Evolutionary conservation across 2,113 vertebrate species (phyloP).

Genomic region (Labeo rohita): DNA sequence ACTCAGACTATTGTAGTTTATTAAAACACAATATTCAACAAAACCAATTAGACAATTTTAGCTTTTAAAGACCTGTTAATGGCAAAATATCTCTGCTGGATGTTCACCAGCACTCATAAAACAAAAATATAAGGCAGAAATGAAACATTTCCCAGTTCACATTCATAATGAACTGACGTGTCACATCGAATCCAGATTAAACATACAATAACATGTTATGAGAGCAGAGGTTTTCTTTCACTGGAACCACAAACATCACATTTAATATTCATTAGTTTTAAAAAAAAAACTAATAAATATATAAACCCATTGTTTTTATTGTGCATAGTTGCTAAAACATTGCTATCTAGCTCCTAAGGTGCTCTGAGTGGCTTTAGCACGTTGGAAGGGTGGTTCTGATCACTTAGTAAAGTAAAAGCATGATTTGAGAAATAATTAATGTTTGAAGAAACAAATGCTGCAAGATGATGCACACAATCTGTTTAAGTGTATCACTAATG

Average conservation of each 20-base stretch:
- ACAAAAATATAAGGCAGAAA: background rate
- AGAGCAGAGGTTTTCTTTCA: background rate
- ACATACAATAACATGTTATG: background rate
- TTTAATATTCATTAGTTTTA: background rate
- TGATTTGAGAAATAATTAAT: background rate
- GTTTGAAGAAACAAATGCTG: background rate
- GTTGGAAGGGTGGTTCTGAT: background rate
- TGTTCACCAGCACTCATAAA: background rate
- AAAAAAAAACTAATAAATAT: no score
- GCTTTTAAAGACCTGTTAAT: background rate
- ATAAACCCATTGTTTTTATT: background rate
- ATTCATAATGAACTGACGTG: background rate
- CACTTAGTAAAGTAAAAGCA: slow-evolving; percentile 7
- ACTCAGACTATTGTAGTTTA: no score
- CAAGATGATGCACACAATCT: background rate
- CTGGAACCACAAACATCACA: background rate
- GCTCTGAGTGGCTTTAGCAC: background rate
- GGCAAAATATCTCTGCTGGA: background rate
- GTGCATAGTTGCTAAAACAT: background rate
- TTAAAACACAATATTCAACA: no score
- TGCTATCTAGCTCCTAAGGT: background rate
- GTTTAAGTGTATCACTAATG: background rate
- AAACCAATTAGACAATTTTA: background rate
- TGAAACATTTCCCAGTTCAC: background rate
- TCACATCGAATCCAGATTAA: slow-evolving; percentile 3